Evolutionary conservation across 2,113 vertebrate species (phyloP), one percentile per base, ranked within the genome.

Genomic region (Progne subis): DNA sequence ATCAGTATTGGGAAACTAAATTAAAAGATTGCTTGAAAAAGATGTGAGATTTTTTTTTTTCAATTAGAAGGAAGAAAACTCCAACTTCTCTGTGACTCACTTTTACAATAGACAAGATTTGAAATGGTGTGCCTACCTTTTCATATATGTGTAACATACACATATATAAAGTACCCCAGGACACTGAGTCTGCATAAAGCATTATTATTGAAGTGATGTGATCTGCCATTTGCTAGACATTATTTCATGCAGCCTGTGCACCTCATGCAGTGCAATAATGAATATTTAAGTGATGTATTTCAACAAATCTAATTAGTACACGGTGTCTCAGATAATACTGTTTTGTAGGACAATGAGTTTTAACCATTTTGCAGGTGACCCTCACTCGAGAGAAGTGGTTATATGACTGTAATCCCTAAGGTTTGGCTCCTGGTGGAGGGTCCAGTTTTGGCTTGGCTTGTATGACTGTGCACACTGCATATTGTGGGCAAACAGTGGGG

Each of bases 251-350:
- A 52, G 49, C 49, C n/a, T 1, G 0, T 18, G 34, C 28, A 41
- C 82, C 24, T 76, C 76, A 18, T 23, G 41, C 53, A 28, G 41
- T 69, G 71, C 3, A 2, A 47, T 76, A 49, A 72, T 71, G 67
- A 92, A 64, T 92, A 82, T 53, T 86, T 68, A 56, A 80, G 68
- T 46, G 55, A 65, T 49, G 8, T 61, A 61, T 83, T 94, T 95
- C 69, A 77, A 52, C 46, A 91, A 72, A 63, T 86, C 12, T 29
- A 67, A 77, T 78, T 70, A 92, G 68, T 52, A 50, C 34, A 25
- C n/a, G 23, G 21, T 82, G 46, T 74, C n/a, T 88, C 37, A 71
- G 70, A 47, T 39, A 86, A 52, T n/a, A 32, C 31, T 65, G 0
- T 39, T 94, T 46, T 67, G 31, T 70, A 67, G 37, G 47, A 25